Conservation (phyloP, 2,113 vertebrate species). For the Oxygymnocypris stewartii region DNA sequence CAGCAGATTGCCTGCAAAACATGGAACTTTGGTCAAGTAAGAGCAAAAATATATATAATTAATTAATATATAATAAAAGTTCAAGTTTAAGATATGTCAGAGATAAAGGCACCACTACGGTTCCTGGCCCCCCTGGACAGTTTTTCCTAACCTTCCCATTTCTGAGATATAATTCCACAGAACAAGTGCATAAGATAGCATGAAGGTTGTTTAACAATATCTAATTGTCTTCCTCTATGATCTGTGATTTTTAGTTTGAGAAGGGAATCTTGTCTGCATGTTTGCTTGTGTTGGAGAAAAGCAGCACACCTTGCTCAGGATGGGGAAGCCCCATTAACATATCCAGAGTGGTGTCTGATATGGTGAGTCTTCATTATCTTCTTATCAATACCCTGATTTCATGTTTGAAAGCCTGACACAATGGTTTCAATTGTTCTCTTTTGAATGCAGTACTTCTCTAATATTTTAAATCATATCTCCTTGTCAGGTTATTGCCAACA, state of each 20-base stretch:
- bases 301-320: slow-evolving; percentile 56
- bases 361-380: slow-evolving; percentile 48
- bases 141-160: neutral
- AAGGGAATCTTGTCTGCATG: neutral
- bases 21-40: slow-evolving; percentile 87
- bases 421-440: neutral
- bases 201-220: neutral
- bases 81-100: neutral
- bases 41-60: neutral
- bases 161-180: neutral
- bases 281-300: slow-evolving; percentile 20
- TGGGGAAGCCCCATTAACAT: slow-evolving; percentile 80
- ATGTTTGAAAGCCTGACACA: neutral
- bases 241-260: neutral
- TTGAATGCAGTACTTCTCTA: neutral
- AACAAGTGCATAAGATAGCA: neutral
- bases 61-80: neutral
- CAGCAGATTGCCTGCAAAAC: slow-evolving; percentile 85
- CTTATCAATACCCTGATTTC: neutral
- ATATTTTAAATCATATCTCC: neutral
- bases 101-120: neutral
- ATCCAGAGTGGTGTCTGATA: slow-evolving; percentile 75
- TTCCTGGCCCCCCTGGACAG: too few relatives aligned
- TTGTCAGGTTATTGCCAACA: slow-evolving; percentile 16
- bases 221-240: neutral